phyloP scores from a whole-genome alignment of 1,140 invertebrate genomes.

The Meloidogyne exigua region DNA sequence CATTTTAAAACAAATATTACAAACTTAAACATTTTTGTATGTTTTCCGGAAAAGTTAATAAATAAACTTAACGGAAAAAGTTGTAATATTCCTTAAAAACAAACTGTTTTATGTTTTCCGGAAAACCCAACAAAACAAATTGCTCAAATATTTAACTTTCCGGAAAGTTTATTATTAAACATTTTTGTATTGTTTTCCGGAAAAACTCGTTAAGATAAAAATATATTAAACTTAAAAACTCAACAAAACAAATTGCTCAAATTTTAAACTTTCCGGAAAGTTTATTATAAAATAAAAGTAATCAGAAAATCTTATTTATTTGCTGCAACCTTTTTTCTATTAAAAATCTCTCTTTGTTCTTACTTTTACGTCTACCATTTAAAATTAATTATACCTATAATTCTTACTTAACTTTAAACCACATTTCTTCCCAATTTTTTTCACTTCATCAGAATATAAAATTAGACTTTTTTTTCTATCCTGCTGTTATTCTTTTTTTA shows the following conservation, averaged over 20 bases:
- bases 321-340: not conserved
- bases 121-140: not conserved
- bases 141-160: no score
- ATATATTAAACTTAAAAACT: no score
- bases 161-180: no score
- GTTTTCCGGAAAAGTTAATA: not conserved
- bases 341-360: not conserved
- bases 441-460: not conserved
- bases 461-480: not conserved
- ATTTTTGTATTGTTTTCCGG: no score
- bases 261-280: not conserved
- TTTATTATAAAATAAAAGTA: no score
- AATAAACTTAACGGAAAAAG: no score
- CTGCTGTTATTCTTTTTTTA: not conserved
- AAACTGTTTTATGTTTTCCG: not conserved
- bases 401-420: not conserved
- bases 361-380: not conserved
- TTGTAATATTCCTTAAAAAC: no score
- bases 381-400: not conserved
- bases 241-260: not conserved
- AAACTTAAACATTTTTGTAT: not conserved
- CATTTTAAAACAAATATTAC: not conserved
- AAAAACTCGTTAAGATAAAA: no score
- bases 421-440: not conserved
- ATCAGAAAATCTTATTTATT: no score